Evolutionary conservation across 2,113 vertebrate genomes (phyloP), one percentile per base, ranked within the genome.

Genomic region (Colinus virginianus): DNA sequence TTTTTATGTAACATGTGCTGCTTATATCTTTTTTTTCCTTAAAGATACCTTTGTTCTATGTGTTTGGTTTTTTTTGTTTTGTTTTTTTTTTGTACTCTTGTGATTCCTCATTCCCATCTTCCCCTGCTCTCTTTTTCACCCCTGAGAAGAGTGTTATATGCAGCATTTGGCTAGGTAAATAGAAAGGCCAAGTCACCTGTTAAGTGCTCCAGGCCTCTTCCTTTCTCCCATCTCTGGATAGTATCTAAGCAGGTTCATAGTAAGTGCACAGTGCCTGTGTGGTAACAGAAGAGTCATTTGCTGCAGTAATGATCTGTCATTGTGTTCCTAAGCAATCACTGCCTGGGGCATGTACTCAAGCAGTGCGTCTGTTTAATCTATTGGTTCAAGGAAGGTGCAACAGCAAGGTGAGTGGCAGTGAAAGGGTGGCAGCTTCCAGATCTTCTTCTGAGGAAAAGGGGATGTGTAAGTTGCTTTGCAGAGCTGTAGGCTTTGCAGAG

Each of bases 111-210:
- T 75, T 75, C 32, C 28, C 1, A 8, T 40, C 11, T 84, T 58
- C 28, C 55, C 32, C 17, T 58, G 18, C 32, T 56, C 55, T n/a
- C 30, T 58, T 58, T 56, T 32, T 58, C 18, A 32, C 55, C 55
- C 18, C 32, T 13, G 17, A 4, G 2, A 9, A 13, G 13, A 4
- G 2, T 30, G 4, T 51, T 92, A 13, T 0, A 7, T 28, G 16
- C 8, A 67, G 38, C 16, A 34, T 81, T 78, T 69, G 19, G 34
- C 22, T 79, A 13, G 16, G 22, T 61, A 40, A n/a, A 48, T 62
- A 12, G 11, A 49, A n/a, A n/a, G 64, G 40, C 55, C 26, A 30
- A 34, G 32, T 63, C 23, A 20, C 42, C 32, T 85, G 58, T 63
- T 63, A 55, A 63, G 42, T 70, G 20, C 13, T 81, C 42, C 4